Base-by-base conservation (phyloP, 2,797 vertebrate species). In the Brachyrhaphis roseni region DNA sequence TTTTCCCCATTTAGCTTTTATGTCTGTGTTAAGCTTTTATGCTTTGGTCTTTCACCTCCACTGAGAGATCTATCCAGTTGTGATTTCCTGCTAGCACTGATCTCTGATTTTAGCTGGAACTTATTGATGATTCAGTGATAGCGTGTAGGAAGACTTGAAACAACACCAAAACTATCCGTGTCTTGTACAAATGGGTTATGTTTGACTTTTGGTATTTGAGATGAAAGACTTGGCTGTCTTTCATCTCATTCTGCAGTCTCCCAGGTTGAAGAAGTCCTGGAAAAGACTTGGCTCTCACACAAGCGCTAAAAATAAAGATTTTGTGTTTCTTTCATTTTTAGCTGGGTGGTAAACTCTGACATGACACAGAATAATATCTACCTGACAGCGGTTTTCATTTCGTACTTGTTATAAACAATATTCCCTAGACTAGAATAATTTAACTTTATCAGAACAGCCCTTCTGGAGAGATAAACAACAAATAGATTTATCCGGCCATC, bases 181-280 rank as follows among this genome's bases (percentile, higher is more conserved):
- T 49, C 72, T 75, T 64, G 81, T 6, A 45, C 70, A 78, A 46
- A 66, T 64, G 75, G 71, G 81, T 79, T 76, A 34, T 46, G 55
- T 75, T 73, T 78, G 72, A 43, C 23, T 73, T 77, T 74, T 78
- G 64, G 82, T 80, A 39, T 36, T 72, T 51, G 72, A 86, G 87
- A 89, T 90, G 81, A 90, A 89, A 88, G 88, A 82, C 79, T 86
- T 57, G 77, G 41, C 75, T 78, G 75, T 79, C 78, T 88, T 88
- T 88, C 71, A 84, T 88, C 83, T 85, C 43, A 1, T 28, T 77
- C 78, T 73, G 55, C 72, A 45, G 8, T 77, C 77, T 87, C 74
- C 64, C 62, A 4, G 73, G 46, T 72, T 59, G 51, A 79, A 78
- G 72, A 77, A 81, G 79, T 76, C 51, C n/a, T 49, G 45, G 1